Percentiles rank a stretch among this genome's conserved stretches.
These are phyloP conservation scores for Nemoura dubitans DNA, from an alignment of 2,888 invertebrate genomes.

Conservation along the genomic window DNA sequence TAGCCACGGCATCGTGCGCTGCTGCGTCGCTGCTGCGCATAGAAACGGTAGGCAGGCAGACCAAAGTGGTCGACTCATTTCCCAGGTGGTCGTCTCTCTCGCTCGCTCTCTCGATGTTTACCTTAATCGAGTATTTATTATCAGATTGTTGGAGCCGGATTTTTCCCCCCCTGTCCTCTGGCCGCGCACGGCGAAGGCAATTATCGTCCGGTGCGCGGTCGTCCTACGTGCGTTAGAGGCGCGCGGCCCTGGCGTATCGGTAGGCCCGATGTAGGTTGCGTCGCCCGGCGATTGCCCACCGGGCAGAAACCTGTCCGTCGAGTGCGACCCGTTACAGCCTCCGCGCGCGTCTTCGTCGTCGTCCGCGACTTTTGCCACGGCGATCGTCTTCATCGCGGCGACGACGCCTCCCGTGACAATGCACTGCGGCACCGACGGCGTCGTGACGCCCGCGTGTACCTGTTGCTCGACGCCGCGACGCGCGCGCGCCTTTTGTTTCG, in stretches of 20 bases:
- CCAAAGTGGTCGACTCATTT: background rate
- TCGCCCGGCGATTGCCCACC: conserved; percentile 18
- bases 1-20: too few species aligned
- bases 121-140: conserved; percentile 31
- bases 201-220: too few species aligned
- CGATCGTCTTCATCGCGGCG: too few species aligned
- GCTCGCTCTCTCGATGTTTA: background rate
- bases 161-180: background rate
- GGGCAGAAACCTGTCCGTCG: conserved; percentile 36
- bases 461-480: background rate
- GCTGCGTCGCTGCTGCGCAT: too few species aligned
- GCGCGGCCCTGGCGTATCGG: too few species aligned
- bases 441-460: background rate
- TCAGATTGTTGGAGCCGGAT: background rate
- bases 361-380: too few species aligned
- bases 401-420: too few species aligned
- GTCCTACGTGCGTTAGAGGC: too few species aligned
- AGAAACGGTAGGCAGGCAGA: too few species aligned
- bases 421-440: background rate
- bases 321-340: conserved; percentile 35
- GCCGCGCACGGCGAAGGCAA: background rate
- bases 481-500: background rate
- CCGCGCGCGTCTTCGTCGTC: conserved; percentile 16
- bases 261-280: conserved; percentile 35
- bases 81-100: conserved; percentile 30